Evolutionary conservation across 2,113 vertebrate species (phyloP), one percentile per base, ranked within the genome.

Genomic region (Mesocricetus auratus): DNA sequence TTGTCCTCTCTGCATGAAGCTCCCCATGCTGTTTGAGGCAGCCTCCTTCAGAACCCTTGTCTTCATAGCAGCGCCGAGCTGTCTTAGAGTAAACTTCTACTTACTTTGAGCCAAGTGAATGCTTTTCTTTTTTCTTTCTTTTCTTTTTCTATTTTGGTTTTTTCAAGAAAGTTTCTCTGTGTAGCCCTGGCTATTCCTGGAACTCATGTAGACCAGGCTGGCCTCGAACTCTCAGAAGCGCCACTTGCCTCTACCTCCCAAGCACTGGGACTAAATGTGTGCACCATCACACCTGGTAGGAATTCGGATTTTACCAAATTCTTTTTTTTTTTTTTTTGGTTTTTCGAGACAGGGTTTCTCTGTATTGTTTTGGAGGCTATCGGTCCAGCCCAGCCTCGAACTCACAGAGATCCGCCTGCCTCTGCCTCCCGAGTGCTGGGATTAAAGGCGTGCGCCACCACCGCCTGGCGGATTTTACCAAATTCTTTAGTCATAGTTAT

Each of bases 71-170:
- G 21, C 31, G 6, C 53, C 5, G 42, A 16, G 60, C 47, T 53
- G 58, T 36, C 78, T 58, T 58, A 39, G 3, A 85, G 21, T 73
- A 71, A 89, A 64, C 19, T 3, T 29, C 9, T 56, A 7, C 33
- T 66, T 92, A 36, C 86, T 71, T 74, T 74, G 69, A 75, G 62
- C 33, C 62, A 47, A 92, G 26, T 86, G 71, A 86, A 62, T 92
- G 24, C 33, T 69, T 69, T 36, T 2, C 66, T 69, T n/a, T n/a
- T n/a, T 36, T 69, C 68, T 36, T 5, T 69, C 68, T 69, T 31
- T 15, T 12, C 13, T 31, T 33, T 68, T 33, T 5, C 66, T 36
- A 36, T 69, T 36, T 69, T n/a, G 68, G 68, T 3, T 71, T n/a
- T n/a, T 71, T n/a, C 68, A 71, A n/a, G 36, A n/a, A 33, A 71